A percentile compares a stretch with the other conserved stretches of the same genome.
Conservation (phyloP, 1,140 invertebrate genomes). For the Drosophila quadrilineata region DNA sequence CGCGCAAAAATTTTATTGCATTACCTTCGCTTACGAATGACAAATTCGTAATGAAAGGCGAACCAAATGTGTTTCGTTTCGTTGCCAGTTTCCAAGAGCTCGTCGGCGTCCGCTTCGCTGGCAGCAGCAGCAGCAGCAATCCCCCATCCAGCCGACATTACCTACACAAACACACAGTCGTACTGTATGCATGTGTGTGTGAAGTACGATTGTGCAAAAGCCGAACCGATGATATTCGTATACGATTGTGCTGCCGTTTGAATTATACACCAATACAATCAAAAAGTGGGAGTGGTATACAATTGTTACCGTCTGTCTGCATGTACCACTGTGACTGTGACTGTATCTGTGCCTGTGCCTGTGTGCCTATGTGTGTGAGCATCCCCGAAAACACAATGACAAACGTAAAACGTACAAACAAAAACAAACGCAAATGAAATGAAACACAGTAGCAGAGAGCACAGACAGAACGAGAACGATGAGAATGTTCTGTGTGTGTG, state of each 20-base stretch:
- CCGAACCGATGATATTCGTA: constrained; percentile 71
- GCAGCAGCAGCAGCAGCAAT: constrained; percentile 37
- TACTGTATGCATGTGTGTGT: constrained; percentile 30
- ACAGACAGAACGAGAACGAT: constrained; percentile 54
- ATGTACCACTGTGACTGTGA: constrained; percentile 14
- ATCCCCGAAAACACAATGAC: constrained; percentile 79
- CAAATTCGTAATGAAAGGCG: constrained; percentile 81
- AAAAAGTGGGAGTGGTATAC: constrained; percentile 75
- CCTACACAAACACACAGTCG: constrained; percentile 7
- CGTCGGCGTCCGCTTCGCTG: constrained; percentile 38
- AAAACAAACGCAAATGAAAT: constrained; percentile 64
- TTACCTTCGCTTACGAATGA: constrained; percentile 81
- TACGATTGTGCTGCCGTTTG: constrained; percentile 61
- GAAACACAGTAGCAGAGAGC: constrained; percentile 44
- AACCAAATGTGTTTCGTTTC: constrained; percentile 77
- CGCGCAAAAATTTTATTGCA: constrained; percentile 80
- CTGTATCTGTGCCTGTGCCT: constrained; percentile 6
- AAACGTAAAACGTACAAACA: constrained; percentile 68
- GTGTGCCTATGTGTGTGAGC: constrained; percentile 39
- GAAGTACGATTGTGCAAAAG: constrained; percentile 76
- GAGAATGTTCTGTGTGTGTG: no score
- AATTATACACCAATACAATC: constrained; percentile 57
- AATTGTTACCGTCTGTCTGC: constrained; percentile 51
- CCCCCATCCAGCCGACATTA: constrained; percentile 36
- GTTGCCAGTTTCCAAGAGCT: constrained; percentile 61